phyloP scores from a whole-genome alignment of 1,140 invertebrate species.

The Lepidurus couesii region DNA sequence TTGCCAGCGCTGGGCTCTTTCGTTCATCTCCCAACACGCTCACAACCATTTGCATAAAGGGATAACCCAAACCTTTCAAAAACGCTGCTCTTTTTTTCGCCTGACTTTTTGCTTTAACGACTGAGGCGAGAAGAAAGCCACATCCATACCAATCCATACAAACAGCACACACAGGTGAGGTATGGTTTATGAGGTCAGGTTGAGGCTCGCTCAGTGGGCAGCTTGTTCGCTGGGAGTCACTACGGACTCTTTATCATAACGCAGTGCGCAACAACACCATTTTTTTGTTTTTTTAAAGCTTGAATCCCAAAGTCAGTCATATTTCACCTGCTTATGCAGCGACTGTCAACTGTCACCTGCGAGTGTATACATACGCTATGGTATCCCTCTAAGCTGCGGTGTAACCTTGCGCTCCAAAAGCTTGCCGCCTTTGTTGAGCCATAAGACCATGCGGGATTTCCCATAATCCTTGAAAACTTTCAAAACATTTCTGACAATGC shows the following conservation, averaged over 20 bases:
- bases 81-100: background rate
- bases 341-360: too few species aligned
- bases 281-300: too few species aligned
- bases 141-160: background rate
- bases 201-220: background rate
- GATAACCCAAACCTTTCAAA: constrained; percentile 5
- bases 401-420: too few species aligned
- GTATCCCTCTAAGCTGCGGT: too few species aligned
- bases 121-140: background rate
- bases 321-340: too few species aligned
- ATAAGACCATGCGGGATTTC: too few species aligned
- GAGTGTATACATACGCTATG: too few species aligned
- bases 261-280: too few species aligned
- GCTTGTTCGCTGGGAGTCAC: constrained; percentile 1
- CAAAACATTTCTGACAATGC: too few species aligned
- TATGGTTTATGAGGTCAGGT: constrained; percentile 13
- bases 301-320: too few species aligned
- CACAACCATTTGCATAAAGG: constrained; percentile 5
- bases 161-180: background rate
- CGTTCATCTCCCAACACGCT: background rate
- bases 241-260: background rate
- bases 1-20: background rate
- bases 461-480: too few species aligned
- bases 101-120: background rate
- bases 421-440: too few species aligned